A percentile compares a stretch with the other conserved stretches of the same genome.
These are phyloP conservation scores for Porites evermanni DNA, from an alignment of 92 coral and sea anemone genomes.

Conservation along the genomic window DNA sequence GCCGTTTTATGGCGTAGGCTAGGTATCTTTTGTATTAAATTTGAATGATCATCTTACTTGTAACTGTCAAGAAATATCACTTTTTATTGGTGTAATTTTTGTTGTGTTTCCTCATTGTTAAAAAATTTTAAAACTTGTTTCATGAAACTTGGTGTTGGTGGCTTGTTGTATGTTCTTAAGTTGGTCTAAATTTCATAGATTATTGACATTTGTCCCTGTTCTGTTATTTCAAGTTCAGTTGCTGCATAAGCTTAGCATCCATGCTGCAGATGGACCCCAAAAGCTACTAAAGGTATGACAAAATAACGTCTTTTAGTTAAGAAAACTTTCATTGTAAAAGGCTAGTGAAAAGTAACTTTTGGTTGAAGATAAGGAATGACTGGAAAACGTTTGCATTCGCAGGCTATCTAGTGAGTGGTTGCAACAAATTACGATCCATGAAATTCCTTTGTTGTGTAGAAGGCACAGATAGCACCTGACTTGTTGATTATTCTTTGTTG, in stretches of 20 bases:
- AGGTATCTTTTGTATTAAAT: too few relatives aligned
- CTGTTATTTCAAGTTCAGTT: constrained; percentile 79
- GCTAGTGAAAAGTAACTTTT: background rate
- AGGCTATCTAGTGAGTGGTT: background rate
- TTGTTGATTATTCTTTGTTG: background rate
- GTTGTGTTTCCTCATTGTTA: too few relatives aligned
- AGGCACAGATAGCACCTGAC: background rate
- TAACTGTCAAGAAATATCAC: too few relatives aligned
- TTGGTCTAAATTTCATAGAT: too few relatives aligned
- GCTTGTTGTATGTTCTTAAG: too few relatives aligned
- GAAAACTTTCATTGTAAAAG: background rate
- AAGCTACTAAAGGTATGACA: constrained; percentile 84
- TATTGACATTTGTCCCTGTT: background rate
- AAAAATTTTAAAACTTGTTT: too few relatives aligned
- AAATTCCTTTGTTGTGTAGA: background rate
- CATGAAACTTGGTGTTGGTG: too few relatives aligned
- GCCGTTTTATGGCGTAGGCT: too few relatives aligned
- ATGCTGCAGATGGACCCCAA: constrained; percentile 97
- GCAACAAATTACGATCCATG: background rate
- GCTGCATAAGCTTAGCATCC: constrained; percentile 95
- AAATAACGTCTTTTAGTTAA: background rate
- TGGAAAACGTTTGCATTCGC: too few relatives aligned
- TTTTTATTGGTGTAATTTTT: too few relatives aligned
- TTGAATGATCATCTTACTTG: too few relatives aligned
- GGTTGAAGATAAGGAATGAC: too few relatives aligned